Base-by-base conservation (phyloP, 2,888 invertebrate genomes). In the Athalia circularis region DNA sequence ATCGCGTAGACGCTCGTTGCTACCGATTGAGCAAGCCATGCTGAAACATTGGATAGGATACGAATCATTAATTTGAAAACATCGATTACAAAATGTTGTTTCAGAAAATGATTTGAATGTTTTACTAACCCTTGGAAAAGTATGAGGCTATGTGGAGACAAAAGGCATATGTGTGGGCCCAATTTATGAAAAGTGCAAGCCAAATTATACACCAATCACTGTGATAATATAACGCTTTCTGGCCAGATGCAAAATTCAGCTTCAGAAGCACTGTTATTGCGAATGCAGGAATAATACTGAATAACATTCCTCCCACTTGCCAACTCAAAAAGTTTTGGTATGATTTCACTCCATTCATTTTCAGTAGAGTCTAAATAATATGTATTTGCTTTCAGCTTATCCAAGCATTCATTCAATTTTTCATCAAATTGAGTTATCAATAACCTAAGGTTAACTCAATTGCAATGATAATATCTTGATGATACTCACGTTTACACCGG, bases 91-190 rank as follows among this genome's bases (percentile, higher is more conserved):
- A 62, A 59, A 57, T 7, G 11, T 15, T 68, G 29, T 54, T 68
- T 15, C 48, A n/a, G 3, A 4, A 0, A 11, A 45, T 11, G 45
- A 50, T 52, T 43, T 2, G 48, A 72, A 48, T 74, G 8, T 5
- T 7, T 4, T n/a, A 83, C 87, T 87, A 85, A 90, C 90, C 85
- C 86, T 86, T 89, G 64, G 88, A 85, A 79, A 89, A 88, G 81
- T 90, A 89, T 77, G 89, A 84, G 59, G 88, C 84, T 65, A 89
- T 80, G 59, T 90, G 90, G 85, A 88, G 87, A 74, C 89, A 89
- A 80, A 87, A 89, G 9, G 86, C 80, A 79, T 88, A 82, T 13
- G 88, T 84, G 80, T 89, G 88, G 68, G 82, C 81, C 64, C 85
- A 77, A 65, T 89, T 87, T 15, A 85, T 50, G 15, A 87, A 84